These are phyloP conservation scores for Miltochrista miniata DNA, from an alignment of 2,888 invertebrate species.

Conservation along the genomic window DNA sequence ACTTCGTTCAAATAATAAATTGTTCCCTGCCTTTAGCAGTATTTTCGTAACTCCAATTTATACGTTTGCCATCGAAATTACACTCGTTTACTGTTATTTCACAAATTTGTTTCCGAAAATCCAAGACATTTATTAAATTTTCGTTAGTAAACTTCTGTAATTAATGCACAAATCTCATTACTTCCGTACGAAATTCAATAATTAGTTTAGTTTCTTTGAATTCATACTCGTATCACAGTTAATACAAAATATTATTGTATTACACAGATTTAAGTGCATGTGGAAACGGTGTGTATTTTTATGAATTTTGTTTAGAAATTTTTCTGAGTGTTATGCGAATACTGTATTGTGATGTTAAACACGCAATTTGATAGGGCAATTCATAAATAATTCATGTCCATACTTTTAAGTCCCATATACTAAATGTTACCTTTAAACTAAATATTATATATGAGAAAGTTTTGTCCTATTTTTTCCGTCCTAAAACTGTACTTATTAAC, in stretches of 20 bases:
- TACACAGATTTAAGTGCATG: slow-evolving; percentile 11
- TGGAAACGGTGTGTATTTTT: slow-evolving; percentile 14
- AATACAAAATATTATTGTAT: slow-evolving; percentile 25
- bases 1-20: neutral
- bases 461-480: too few relatives aligned
- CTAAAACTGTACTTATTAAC: too few relatives aligned
- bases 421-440: too few relatives aligned
- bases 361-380: too few relatives aligned
- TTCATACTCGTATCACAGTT: slow-evolving; percentile 21
- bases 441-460: too few relatives aligned
- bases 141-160: slow-evolving; percentile 6
- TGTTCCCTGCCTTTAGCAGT: neutral
- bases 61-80: slow-evolving; percentile 2
- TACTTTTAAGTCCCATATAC: too few relatives aligned
- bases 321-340: too few relatives aligned
- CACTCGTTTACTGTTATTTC: slow-evolving; percentile 5
- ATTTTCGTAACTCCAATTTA: neutral
- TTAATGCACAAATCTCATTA: slow-evolving; percentile 23
- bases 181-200: slow-evolving; percentile 24
- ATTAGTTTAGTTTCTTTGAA: slow-evolving; percentile 36
- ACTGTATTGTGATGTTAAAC: too few relatives aligned
- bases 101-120: slow-evolving; percentile 12
- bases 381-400: too few relatives aligned
- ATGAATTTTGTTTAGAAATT: too few relatives aligned
- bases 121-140: slow-evolving; percentile 11